Conservation (phyloP, 2,113 vertebrate genomes). For the Crotalus helleri region DNA sequence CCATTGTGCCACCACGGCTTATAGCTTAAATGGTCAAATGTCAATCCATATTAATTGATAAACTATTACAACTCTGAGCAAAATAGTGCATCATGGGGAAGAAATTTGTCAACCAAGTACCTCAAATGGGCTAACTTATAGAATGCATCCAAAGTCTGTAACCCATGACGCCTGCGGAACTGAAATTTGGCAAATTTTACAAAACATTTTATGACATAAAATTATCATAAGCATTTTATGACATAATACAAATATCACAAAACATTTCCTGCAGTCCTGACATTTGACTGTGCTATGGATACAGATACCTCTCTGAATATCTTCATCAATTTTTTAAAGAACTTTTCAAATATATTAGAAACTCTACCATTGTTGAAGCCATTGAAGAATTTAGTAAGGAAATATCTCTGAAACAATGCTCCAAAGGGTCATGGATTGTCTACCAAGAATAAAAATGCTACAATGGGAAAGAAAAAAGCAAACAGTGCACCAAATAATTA, state of each 20-base stretch:
- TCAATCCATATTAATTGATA: not conserved
- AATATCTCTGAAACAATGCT: not conserved
- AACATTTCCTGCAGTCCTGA: not conserved
- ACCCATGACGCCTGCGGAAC: no score
- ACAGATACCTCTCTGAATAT: not conserved
- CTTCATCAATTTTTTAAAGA: not conserved
- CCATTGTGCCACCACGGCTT: not conserved
- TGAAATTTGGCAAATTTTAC: no score
- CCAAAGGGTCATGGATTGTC: not conserved
- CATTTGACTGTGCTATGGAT: not conserved
- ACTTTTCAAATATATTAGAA: not conserved
- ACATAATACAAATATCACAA: not conserved
- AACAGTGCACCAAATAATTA: not conserved
- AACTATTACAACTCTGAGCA: no score
- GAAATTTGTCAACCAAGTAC: no score
- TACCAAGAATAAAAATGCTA: not conserved
- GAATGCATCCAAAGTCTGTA: no score
- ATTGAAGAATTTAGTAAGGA: not conserved
- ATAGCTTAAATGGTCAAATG: not conserved
- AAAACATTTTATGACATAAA: no score
- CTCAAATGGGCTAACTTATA: no score
- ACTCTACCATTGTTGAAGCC: not conserved
- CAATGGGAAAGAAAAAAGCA: not conserved
- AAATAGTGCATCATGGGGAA: no score
- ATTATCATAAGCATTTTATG: no score